A percentile compares a stretch with the other conserved stretches of the same genome.
Evolutionary conservation across 2,888 invertebrate genomes (phyloP).

Genomic region (Drosophila merina): DNA sequence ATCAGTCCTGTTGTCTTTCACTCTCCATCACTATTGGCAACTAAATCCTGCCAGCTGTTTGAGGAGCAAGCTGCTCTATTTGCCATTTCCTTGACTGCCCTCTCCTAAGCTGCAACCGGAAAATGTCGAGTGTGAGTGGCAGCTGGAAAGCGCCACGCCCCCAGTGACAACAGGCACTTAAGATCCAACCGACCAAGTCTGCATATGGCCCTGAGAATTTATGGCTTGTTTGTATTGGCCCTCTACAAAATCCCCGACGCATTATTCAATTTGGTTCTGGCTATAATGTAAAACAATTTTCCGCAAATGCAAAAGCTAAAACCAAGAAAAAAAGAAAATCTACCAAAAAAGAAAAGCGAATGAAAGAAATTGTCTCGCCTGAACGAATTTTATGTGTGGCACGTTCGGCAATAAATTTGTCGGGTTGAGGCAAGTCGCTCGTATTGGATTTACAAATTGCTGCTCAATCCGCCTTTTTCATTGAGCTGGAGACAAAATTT

Average conservation of each 20-base stretch:
- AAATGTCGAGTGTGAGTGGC: conserved; percentile 9
- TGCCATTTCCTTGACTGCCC: conserved; percentile 6
- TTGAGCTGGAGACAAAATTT: conserved; percentile 30
- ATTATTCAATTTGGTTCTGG: conserved; percentile 67
- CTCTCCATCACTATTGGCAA: conserved; percentile 9
- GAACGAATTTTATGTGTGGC: conserved; percentile 66
- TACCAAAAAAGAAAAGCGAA: conserved; percentile 8
- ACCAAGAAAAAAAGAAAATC: neutral
- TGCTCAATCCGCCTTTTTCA: conserved; percentile 50
- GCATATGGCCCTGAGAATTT: conserved; percentile 51
- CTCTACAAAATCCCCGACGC: conserved; percentile 44
- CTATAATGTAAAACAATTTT: conserved; percentile 48
- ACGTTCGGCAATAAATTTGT: conserved; percentile 70
- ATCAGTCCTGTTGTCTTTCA: neutral
- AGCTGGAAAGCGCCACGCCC: conserved; percentile 8
- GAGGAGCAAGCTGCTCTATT: neutral
- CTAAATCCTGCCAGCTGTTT: conserved; percentile 27
- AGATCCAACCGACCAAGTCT: conserved; percentile 30
- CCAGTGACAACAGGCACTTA: conserved; percentile 40
- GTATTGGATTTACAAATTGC: conserved; percentile 65
- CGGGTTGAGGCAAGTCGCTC: conserved; percentile 18
- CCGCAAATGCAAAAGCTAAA: conserved; percentile 28
- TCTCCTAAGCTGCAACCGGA: conserved; percentile 19
- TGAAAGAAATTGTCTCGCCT: conserved; percentile 43
- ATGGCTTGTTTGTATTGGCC: conserved; percentile 45